These are phyloP conservation scores for Hyles lineata DNA, from an alignment of 2,888 invertebrate genomes.

Conservation along the genomic window DNA sequence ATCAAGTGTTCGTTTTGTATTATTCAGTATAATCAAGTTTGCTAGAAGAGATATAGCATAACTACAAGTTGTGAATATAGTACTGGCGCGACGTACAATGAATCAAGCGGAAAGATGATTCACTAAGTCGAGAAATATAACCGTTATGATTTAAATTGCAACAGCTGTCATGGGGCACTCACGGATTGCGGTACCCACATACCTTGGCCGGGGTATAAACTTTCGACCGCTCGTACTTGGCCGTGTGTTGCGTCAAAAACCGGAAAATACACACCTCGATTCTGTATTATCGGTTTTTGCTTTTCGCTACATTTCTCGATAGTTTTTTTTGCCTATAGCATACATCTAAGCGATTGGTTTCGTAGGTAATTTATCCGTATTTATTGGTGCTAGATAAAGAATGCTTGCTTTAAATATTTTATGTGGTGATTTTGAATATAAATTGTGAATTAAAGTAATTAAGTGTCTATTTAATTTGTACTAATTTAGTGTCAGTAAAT, in stretches of 20 bases:
- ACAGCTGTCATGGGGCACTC: slow-evolving; percentile 72
- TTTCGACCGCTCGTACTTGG: slow-evolving; percentile 26
- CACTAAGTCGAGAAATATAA: slow-evolving; percentile 72
- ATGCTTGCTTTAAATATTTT: neutral
- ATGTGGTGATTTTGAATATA: neutral
- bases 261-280: slow-evolving; percentile 25
- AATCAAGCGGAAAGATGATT: slow-evolving; percentile 81
- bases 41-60: neutral
- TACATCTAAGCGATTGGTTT: neutral
- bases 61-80: slow-evolving; percentile 12
- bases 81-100: slow-evolving; percentile 47
- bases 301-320: slow-evolving; percentile 6
- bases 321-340: slow-evolving; percentile 9
- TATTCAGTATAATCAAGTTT: neutral
- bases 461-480: neutral
- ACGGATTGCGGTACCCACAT: slow-evolving; percentile 75
- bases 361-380: neutral
- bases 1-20: neutral
- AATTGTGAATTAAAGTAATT: neutral
- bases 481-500: too few relatives aligned
- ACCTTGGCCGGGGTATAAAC: slow-evolving; percentile 51
- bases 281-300: slow-evolving; percentile 13
- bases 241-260: slow-evolving; percentile 25
- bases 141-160: slow-evolving; percentile 82
- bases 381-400: neutral